phyloP scores from a whole-genome alignment of 2,797 vertebrate genomes.

The Squalus acanthias region DNA sequence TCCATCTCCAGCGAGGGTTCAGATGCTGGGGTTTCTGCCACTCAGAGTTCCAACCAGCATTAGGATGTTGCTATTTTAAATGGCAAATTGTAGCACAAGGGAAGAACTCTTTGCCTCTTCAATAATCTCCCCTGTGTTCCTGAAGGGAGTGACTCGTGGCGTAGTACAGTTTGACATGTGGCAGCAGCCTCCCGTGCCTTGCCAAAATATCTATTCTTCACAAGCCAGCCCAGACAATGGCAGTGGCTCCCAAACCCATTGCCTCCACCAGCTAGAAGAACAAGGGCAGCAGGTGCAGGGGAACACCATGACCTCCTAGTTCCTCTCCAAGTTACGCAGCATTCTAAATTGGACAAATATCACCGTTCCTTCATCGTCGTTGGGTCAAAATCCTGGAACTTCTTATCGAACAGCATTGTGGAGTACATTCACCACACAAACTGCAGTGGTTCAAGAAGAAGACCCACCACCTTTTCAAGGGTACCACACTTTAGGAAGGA shows the following conservation, averaged over 20 bases:
- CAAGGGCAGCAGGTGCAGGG: neutral
- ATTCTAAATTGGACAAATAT: neutral
- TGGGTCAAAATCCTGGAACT: neutral
- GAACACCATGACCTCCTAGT: neutral
- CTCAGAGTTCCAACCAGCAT: too few species aligned
- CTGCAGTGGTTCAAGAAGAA: neutral
- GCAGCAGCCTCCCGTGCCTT: neutral
- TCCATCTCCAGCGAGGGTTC: too few species aligned
- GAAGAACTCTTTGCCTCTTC: too few species aligned
- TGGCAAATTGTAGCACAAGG: too few species aligned
- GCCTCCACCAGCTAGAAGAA: too few species aligned
- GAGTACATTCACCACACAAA: neutral
- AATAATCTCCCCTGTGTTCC: too few species aligned
- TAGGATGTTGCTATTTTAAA: too few species aligned
- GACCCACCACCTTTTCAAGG: neutral
- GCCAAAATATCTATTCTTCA: neutral
- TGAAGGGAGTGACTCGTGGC: too few species aligned
- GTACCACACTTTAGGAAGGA: neutral
- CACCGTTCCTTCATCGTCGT: neutral
- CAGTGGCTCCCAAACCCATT: neutral
- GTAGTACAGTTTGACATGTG: neutral
- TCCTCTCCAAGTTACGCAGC: neutral
- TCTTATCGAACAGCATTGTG: neutral
- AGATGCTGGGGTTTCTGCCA: too few species aligned
- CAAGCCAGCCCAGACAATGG: neutral